These are phyloP conservation scores for Dendrolimus kikuchii DNA, from an alignment of 1,140 invertebrate species.

Conservation along the genomic window DNA sequence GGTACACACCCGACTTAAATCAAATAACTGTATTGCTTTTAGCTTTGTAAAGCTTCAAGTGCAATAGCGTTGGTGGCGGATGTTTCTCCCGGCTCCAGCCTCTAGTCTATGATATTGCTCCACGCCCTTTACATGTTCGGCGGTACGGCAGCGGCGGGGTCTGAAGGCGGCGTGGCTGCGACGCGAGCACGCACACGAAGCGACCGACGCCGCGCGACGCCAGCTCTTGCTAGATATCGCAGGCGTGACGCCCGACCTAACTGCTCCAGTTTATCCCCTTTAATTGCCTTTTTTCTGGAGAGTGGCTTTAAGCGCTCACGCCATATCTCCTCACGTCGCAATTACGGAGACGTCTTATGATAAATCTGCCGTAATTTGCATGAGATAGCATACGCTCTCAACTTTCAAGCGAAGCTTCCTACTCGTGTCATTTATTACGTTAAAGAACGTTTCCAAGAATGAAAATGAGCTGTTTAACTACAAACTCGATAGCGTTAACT, in stretches of 20 bases:
- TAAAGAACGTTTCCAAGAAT: slow-evolving; percentile 65
- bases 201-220: slow-evolving; percentile 16
- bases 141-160: slow-evolving; percentile 14
- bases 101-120: slow-evolving; percentile 69
- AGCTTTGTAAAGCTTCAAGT: slow-evolving; percentile 68
- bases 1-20: slow-evolving; percentile 66
- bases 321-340: slow-evolving; percentile 70
- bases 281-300: slow-evolving; percentile 70
- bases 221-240: slow-evolving; percentile 33
- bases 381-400: slow-evolving; percentile 71
- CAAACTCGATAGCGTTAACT: slow-evolving; percentile 55
- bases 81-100: slow-evolving; percentile 54
- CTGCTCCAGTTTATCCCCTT: slow-evolving; percentile 65
- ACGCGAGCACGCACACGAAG: slow-evolving; percentile 32
- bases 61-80: slow-evolving; percentile 61
- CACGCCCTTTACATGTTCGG: slow-evolving; percentile 67
- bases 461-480: slow-evolving; percentile 65
- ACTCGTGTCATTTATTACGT: slow-evolving; percentile 69
- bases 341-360: slow-evolving; percentile 70
- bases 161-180: slow-evolving; percentile 29
- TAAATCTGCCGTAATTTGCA: slow-evolving; percentile 72
- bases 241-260: slow-evolving; percentile 52
- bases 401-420: slow-evolving; percentile 65
- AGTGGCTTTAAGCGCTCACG: slow-evolving; percentile 55
- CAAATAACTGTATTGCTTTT: slow-evolving; percentile 71